phyloP scores from a whole-genome alignment of 2,888 invertebrate species.

The Nasonia oneida region DNA sequence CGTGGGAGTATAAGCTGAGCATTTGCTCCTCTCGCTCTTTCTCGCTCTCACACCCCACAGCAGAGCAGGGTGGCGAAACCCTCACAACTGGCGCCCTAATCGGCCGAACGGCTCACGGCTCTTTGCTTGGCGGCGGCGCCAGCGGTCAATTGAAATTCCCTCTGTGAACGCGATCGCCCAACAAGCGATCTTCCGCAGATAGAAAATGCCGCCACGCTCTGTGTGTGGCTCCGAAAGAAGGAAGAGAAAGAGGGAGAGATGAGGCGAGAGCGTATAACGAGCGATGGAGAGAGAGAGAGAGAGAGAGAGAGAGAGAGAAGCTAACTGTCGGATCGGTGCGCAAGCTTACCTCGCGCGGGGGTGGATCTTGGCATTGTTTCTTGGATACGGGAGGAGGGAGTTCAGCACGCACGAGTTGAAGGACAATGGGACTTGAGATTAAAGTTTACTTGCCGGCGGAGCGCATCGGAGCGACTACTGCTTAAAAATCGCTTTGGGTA shows the following conservation, averaged over 20 bases:
- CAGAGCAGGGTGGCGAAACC: not conserved
- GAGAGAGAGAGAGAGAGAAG: conserved; percentile 10
- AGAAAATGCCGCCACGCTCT: conserved; percentile 2
- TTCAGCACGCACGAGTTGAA: conserved; percentile 5
- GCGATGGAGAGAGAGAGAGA: not conserved
- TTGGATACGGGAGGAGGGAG: not conserved
- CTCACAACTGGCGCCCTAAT: conserved; percentile 24
- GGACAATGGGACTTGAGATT: conserved; percentile 17
- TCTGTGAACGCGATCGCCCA: conserved; percentile 48
- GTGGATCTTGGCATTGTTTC: conserved; percentile 30
- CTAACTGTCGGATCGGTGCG: conserved; percentile 22
- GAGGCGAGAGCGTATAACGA: conserved; percentile 2
- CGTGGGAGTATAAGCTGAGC: not conserved
- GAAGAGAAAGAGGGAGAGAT: not conserved
- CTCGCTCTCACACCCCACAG: not conserved
- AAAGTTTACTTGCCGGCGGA: not conserved
- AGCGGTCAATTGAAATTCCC: conserved; percentile 61
- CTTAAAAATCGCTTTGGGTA: not conserved
- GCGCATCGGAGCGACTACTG: not conserved
- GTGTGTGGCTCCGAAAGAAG: not conserved
- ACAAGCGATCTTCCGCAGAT: conserved; percentile 48
- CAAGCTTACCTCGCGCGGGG: not conserved
- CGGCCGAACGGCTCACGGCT: conserved; percentile 37
- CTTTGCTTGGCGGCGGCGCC: conserved; percentile 26
- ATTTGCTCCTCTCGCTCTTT: not conserved